phyloP scores from a whole-genome alignment of 2,888 invertebrate genomes.

The Sphaeridia pumilis region DNA sequence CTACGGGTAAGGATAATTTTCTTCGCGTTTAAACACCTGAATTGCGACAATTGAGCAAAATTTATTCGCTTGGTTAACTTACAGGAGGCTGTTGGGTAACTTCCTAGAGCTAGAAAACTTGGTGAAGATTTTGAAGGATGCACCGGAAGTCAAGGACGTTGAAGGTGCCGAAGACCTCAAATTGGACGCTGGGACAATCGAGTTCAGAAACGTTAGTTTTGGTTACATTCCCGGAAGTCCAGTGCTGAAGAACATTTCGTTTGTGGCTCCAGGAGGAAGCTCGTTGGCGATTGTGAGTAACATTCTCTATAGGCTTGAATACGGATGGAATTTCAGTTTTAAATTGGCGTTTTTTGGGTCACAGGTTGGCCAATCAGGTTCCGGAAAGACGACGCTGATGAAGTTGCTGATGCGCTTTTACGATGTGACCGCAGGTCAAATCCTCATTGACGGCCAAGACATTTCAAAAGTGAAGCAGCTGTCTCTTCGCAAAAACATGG shows the following conservation, averaged over 20 bases:
- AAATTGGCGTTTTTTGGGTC: neutral
- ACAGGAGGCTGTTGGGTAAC: conserved; percentile 87
- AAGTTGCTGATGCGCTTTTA: conserved; percentile 90
- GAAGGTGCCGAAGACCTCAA: conserved; percentile 61
- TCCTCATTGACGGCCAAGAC: conserved; percentile 80
- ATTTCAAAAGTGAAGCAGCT: conserved; percentile 72
- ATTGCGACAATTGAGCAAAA: neutral
- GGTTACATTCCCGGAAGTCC: conserved; percentile 68
- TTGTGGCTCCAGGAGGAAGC: conserved; percentile 67
- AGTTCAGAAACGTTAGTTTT: conserved; percentile 82
- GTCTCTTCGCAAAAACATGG: conserved; percentile 70
- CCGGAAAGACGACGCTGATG: conserved; percentile 95
- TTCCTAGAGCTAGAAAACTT: conserved; percentile 99
- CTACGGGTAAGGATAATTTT: conserved; percentile 80
- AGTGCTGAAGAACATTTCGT: conserved; percentile 64
- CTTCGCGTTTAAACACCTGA: too few relatives aligned
- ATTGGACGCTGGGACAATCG: conserved; percentile 58
- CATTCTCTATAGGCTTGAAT: neutral
- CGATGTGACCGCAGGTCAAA: conserved; percentile 77
- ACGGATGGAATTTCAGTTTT: neutral
- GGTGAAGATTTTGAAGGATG: conserved; percentile 84
- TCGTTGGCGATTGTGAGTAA: conserved; percentile 62
- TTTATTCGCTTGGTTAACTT: neutral
- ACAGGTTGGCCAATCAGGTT: conserved; percentile 70
- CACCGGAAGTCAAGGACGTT: conserved; percentile 74